Conservation (phyloP, 2,797 vertebrate genomes). For the Morelia viridis region DNA sequence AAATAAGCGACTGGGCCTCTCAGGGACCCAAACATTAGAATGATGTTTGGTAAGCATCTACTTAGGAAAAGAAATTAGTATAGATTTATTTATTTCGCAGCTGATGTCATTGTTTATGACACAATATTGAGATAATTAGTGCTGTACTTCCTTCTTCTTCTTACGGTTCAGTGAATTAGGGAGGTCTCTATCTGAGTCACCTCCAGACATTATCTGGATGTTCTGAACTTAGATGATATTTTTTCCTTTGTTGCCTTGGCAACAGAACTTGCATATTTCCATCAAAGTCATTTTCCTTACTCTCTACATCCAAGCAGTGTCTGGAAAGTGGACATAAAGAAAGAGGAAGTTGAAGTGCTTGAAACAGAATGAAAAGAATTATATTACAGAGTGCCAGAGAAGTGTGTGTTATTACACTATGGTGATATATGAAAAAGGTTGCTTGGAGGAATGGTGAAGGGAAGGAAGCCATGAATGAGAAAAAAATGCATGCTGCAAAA, state of each 20-base stretch:
- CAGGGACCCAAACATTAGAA: too few species aligned
- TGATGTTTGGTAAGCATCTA: too few species aligned
- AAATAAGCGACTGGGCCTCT: too few species aligned
- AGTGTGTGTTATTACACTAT: neutral
- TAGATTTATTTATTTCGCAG: too few species aligned
- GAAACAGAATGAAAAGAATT: neutral
- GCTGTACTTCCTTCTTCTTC: neutral
- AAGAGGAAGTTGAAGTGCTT: neutral
- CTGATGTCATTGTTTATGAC: too few species aligned
- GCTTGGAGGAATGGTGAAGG: neutral
- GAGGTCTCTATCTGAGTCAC: neutral
- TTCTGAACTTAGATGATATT: neutral
- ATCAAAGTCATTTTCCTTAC: neutral
- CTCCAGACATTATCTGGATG: neutral
- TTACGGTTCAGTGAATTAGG: neutral
- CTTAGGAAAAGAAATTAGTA: too few species aligned
- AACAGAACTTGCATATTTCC: neutral
- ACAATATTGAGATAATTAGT: neutral
- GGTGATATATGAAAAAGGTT: neutral
- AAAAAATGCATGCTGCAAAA: neutral
- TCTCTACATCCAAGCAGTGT: neutral
- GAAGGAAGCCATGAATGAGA: neutral
- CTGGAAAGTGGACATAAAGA: neutral
- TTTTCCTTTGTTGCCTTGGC: neutral
- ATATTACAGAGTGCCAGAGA: neutral